phyloP scores from a whole-genome alignment of 1,140 invertebrate genomes.

The Cheumatopsyche charites region DNA sequence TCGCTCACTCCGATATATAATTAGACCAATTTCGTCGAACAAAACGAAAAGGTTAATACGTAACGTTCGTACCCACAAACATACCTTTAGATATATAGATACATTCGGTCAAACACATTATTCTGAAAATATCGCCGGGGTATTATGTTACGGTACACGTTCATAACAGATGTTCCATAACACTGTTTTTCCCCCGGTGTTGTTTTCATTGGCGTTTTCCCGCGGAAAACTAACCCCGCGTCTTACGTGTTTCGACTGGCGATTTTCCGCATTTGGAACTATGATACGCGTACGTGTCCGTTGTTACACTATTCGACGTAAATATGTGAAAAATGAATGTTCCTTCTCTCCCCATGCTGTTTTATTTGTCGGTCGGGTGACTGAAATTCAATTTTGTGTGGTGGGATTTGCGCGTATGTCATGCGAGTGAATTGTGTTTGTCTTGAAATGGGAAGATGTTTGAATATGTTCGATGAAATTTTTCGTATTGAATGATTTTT shows the following conservation, averaged over 20 bases:
- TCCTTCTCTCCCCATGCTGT: background rate
- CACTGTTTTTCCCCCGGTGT: background rate
- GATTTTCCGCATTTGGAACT: background rate
- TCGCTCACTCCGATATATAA: too few species aligned
- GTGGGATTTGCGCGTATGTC: too few species aligned
- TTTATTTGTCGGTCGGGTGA: background rate
- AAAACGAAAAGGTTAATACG: too few species aligned
- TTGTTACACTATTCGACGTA: background rate
- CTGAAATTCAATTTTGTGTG: background rate
- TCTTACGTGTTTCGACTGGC: slow-evolving; percentile 1
- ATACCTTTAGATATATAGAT: too few species aligned
- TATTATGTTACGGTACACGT: slow-evolving; percentile 17
- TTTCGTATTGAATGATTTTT: too few species aligned
- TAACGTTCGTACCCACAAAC: too few species aligned
- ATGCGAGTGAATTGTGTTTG: too few species aligned
- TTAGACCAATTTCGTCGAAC: too few species aligned
- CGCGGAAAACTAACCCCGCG: slow-evolving; percentile 7
- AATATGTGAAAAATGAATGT: background rate
- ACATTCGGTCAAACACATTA: background rate
- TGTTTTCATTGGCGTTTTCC: slow-evolving; percentile 22
- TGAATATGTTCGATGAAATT: too few species aligned
- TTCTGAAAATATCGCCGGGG: background rate
- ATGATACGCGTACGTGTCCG: too few species aligned
- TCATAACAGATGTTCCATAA: slow-evolving; percentile 5
- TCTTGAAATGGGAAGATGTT: too few species aligned